Base-by-base conservation (phyloP, 2,888 invertebrate genomes). In the Oscheius myriophilus region DNA sequence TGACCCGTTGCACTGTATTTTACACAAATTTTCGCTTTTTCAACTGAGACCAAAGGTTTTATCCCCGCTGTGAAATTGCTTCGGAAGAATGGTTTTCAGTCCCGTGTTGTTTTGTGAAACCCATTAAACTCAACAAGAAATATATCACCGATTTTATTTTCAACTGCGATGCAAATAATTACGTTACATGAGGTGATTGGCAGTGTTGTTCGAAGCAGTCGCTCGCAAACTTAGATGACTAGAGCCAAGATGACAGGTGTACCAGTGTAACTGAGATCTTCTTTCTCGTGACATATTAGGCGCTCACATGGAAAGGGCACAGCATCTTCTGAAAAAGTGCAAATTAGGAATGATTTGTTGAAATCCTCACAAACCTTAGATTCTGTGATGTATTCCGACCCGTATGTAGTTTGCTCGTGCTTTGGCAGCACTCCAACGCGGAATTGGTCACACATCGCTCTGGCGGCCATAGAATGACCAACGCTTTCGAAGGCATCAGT, bases 401-500 rank as follows among this genome's bases (percentile, higher is more conserved):
- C 68, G 46, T 68, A 63, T 25, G n/a, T 62, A 55, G 63, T 41
- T 55, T 68, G 71, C 46, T 78, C 73, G 11, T 71, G 69, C n/a
- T 68, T 66, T 45, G 71, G 71, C 14, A 78, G 69, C 2, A 49
- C 33, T 46, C 78, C 78, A 42, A 78, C 71, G 53, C 71, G 69
- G 67, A 72, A 72, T 53, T 78, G 69, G 51, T 73, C 70, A 52
- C 71, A 66, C 71, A 72, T 73, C 46, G 74, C 69, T 41, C 80
- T 71, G 26, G 82, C 82, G 42, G 70, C 66, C 70, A 76, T 71
- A 16, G 77, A 75, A 69, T 83, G 83, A n/a, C 83, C 83, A 21
- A 80, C 80, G 7, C 72, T 73, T 71, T 83, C 81, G 71, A 83
- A 83, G 42, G 78, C 79, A 43, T 78, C 73, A 18, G 82, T 83